Base-by-base conservation (phyloP, 2,888 invertebrate species). In the Pediacus dermestoides region DNA sequence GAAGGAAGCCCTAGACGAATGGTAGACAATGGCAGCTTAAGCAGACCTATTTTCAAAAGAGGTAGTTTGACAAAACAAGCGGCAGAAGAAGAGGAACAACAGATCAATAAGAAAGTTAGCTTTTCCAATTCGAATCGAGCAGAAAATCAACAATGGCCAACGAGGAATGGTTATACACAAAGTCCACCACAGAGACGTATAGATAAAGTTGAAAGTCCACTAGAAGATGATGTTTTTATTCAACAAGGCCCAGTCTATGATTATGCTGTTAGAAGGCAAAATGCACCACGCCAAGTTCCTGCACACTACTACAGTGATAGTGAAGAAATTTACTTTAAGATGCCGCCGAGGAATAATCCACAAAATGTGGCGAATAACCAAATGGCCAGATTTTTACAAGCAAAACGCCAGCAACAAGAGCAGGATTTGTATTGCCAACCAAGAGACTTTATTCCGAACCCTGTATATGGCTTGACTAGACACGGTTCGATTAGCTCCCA, bases 1-100 rank as follows among this genome's bases (percentile, higher is more conserved):
- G 55, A 54, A 30, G 35, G 46, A 4, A 43, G 35, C 18, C 39
- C 50, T 3, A 45, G 34, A 12, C 35, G 33, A 21, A 42, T 48
- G 4, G 36, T 40, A 7, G 40, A 40, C 22, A 41, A 39, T 18
- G 52, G 51, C 23, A 53, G 50, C 34, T 34, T 56, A 0, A 58
- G 63, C 21, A 49, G 60, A 4, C 75, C 76, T 1, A 76, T 76
- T 39, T 75, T 76, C 37, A 71, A 71, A 54, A 53, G 75, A n/a
- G 74, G 76, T 1, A 76, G 75, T 50, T 59, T 76, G 26, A 64
- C 68, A 2, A 60, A 61, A 23, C 64, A 62, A 33, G 60, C 64
- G 2, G 42, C 41, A 2, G 39, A 39, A n/a, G 55, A 56, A 37
- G 36, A 39, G 4, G 38, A 37, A 46, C 16, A 60, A 2, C 70